These are phyloP conservation scores for Latrodectus hesperus DNA, from an alignment of 2,888 invertebrate genomes.

Conservation along the genomic window DNA sequence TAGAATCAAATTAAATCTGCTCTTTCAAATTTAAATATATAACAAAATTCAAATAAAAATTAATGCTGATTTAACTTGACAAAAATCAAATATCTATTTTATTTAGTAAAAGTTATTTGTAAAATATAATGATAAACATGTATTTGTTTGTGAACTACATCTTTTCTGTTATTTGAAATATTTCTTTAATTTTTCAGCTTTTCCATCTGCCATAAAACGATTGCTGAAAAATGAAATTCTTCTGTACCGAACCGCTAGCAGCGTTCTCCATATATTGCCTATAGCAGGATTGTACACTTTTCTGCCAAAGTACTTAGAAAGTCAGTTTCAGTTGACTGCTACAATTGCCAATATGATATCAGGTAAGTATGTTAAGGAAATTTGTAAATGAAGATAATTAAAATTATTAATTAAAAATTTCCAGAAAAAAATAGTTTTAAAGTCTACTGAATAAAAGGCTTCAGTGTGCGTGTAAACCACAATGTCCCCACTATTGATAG, in stretches of 20 bases:
- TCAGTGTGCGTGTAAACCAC: too few relatives aligned
- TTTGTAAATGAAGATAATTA: not conserved
- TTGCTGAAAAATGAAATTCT: conserved; percentile 91
- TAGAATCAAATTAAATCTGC: too few relatives aligned
- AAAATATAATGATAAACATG: too few relatives aligned
- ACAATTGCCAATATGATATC: conserved; percentile 93
- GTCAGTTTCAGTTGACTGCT: conserved; percentile 91
- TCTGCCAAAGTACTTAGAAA: conserved; percentile 93
- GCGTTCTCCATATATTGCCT: conserved; percentile 90
- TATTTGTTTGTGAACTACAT: too few relatives aligned
- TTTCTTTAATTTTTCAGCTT: conserved; percentile 77
- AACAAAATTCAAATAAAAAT: too few relatives aligned
- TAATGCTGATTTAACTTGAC: too few relatives aligned
- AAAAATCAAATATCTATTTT: too few relatives aligned
- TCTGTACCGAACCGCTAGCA: conserved; percentile 92
- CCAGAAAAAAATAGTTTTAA: too few relatives aligned
- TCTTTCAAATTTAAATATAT: too few relatives aligned
- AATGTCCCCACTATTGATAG: too few relatives aligned
- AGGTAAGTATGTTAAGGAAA: conserved; percentile 77
- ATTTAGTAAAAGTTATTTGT: too few relatives aligned
- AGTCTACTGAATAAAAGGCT: too few relatives aligned
- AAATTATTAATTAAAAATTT: not conserved
- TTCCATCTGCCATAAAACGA: conserved; percentile 85
- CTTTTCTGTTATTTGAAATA: not conserved
- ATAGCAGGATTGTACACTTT: conserved; percentile 95